Evolutionary conservation across 2,797 vertebrate species (phyloP).

Genomic region (Silurus lanzhouensis): DNA sequence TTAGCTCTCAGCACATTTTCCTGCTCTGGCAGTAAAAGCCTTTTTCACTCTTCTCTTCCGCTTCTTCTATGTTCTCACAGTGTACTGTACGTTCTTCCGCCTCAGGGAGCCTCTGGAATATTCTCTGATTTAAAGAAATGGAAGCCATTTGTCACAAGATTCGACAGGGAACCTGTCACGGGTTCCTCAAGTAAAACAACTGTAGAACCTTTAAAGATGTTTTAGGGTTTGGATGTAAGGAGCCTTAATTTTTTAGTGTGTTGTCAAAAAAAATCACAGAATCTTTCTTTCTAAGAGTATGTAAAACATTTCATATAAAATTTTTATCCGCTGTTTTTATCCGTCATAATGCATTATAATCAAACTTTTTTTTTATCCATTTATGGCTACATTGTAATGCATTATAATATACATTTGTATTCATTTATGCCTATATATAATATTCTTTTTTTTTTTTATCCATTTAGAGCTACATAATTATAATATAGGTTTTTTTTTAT

Average conservation of each 20-base stretch:
- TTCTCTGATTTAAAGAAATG: neutral
- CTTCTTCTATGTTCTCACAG: neutral
- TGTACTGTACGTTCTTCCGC: neutral
- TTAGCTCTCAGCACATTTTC: constrained; percentile 17
- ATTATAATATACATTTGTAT: too few relatives aligned
- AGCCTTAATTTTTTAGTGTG: neutral
- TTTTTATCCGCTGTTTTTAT: too few relatives aligned
- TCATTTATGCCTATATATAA: too few relatives aligned
- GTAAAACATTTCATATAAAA: neutral
- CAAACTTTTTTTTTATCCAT: too few relatives aligned
- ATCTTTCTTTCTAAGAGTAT: neutral
- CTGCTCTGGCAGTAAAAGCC: neutral
- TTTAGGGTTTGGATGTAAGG: neutral
- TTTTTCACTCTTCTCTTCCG: neutral
- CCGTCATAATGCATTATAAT: too few relatives aligned
- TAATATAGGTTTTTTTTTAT: too few relatives aligned
- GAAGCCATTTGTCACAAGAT: neutral
- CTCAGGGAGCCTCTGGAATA: neutral
- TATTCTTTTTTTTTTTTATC: too few relatives aligned
- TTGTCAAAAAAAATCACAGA: neutral
- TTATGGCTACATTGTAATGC: too few relatives aligned
- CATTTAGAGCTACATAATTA: too few relatives aligned
- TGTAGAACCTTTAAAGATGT: neutral
- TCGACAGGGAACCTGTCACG: neutral
- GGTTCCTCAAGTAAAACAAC: neutral